A percentile compares a stretch with the other conserved stretches of the same genome.
Evolutionary conservation across 2,888 invertebrate species (phyloP).

Genomic region (Tipula confusa): DNA sequence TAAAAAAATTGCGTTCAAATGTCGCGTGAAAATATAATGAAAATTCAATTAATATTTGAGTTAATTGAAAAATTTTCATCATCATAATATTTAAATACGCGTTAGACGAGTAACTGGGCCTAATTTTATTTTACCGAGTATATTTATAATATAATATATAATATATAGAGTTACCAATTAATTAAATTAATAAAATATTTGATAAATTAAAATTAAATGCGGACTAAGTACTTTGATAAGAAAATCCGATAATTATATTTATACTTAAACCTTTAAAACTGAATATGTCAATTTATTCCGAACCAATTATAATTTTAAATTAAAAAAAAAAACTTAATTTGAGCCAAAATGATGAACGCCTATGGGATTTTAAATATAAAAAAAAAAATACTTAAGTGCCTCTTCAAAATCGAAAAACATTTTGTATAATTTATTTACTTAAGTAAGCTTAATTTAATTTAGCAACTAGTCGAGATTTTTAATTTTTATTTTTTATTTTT

Average conservation of each 20-base stretch:
- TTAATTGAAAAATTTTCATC: neutral
- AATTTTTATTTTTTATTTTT: neutral
- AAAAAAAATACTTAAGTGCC: neutral
- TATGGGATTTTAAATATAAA: no score
- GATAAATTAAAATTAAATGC: neutral
- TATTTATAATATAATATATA: neutral
- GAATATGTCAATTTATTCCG: neutral
- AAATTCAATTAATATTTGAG: neutral
- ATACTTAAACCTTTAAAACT: neutral
- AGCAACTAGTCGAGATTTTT: conserved; percentile 5
- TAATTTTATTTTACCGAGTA: no score
- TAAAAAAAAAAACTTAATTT: no score
- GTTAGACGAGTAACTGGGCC: neutral
- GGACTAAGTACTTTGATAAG: neutral
- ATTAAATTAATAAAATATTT: neutral
- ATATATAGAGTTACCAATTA: neutral
- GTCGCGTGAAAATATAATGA: neutral
- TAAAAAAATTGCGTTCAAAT: neutral
- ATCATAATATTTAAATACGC: neutral
- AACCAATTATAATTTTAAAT: neutral
- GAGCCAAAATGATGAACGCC: neutral
- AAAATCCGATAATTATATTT: neutral
- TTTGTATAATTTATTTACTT: neutral
- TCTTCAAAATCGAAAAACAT: neutral
- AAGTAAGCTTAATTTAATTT: conserved; percentile 20